phyloP scores from a whole-genome alignment of 2,113 vertebrate genomes.

The Tor tambroides region DNA sequence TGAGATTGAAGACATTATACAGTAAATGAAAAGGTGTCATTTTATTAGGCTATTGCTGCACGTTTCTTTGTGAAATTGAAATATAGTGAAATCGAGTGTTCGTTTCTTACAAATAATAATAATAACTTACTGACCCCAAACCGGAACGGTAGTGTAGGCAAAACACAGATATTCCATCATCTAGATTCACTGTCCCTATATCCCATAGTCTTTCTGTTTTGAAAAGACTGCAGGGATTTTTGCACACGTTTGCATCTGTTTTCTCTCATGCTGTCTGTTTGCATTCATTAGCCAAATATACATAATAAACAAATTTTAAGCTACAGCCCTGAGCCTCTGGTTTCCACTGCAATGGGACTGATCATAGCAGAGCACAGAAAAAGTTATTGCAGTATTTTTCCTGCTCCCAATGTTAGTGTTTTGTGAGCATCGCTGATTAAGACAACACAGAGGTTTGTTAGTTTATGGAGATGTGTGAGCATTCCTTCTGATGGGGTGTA shows the following conservation, averaged over 20 bases:
- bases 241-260: constrained; percentile 16
- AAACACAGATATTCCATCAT: too few relatives aligned
- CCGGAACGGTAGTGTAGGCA: too few relatives aligned
- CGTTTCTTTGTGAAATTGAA: too few relatives aligned
- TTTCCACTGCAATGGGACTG: constrained; percentile 1
- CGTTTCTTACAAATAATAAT: too few relatives aligned
- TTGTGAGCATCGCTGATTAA: neutral
- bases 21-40: too few relatives aligned
- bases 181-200: too few relatives aligned
- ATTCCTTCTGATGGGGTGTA: constrained; percentile 2
- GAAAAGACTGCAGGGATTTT: constrained; percentile 23
- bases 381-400: neutral
- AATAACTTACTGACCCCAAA: too few relatives aligned
- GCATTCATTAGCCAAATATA: neutral
- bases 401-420: neutral
- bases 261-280: constrained; percentile 10
- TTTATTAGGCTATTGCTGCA: too few relatives aligned
- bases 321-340: constrained; percentile 15
- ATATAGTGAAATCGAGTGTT: too few relatives aligned
- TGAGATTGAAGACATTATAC: too few relatives aligned
- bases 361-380: neutral
- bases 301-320: constrained; percentile 32
- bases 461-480: neutral
- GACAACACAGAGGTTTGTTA: constrained; percentile 9
- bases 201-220: neutral